Conservation (phyloP, 2,888 invertebrate species). For the Luffia ferchaultella region DNA sequence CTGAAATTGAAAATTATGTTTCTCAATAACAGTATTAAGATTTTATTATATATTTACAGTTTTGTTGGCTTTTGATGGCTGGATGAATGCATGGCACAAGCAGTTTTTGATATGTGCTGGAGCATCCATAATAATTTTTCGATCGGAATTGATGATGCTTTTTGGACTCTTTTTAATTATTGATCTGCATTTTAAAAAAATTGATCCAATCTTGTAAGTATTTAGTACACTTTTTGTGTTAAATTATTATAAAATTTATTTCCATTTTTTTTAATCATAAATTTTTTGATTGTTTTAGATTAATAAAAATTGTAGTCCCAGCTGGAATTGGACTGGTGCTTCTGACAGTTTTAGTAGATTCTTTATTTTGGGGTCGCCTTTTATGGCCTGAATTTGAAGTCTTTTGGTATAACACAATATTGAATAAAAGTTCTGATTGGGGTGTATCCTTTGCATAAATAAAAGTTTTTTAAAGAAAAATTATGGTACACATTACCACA, state of each 20-base stretch:
- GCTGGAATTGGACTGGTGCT: slow-evolving; percentile 73
- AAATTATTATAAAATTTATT: slow-evolving; percentile 1
- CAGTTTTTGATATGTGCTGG: slow-evolving; percentile 86
- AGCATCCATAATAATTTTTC: slow-evolving; percentile 87
- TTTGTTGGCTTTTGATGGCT: slow-evolving; percentile 82
- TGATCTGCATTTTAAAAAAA: slow-evolving; percentile 76
- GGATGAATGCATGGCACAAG: slow-evolving; percentile 79
- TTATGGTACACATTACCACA: no score
- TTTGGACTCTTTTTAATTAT: slow-evolving; percentile 85
- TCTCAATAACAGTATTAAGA: no score
- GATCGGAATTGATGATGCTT: slow-evolving; percentile 87
- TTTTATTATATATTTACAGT: slow-evolving; percentile 70
- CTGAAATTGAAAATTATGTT: slow-evolving; percentile 9
- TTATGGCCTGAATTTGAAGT: slow-evolving; percentile 99
- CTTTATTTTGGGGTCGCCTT: slow-evolving; percentile 88
- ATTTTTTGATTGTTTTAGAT: slow-evolving; percentile 51
- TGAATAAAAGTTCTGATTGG: slow-evolving; percentile 96
- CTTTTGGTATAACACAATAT: slow-evolving; percentile 91
- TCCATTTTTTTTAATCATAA: background rate
- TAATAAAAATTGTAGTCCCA: slow-evolving; percentile 76
- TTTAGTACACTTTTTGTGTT: slow-evolving; percentile 3
- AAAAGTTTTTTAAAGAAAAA: slow-evolving; percentile 5
- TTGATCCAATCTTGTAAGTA: slow-evolving; percentile 50
- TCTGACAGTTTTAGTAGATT: slow-evolving; percentile 84
- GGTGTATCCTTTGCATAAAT: slow-evolving; percentile 92